Evolutionary conservation across 2,888 invertebrate species (phyloP), one percentile per base, ranked within the genome.

Genomic region (Eubasilissa splendida): DNA sequence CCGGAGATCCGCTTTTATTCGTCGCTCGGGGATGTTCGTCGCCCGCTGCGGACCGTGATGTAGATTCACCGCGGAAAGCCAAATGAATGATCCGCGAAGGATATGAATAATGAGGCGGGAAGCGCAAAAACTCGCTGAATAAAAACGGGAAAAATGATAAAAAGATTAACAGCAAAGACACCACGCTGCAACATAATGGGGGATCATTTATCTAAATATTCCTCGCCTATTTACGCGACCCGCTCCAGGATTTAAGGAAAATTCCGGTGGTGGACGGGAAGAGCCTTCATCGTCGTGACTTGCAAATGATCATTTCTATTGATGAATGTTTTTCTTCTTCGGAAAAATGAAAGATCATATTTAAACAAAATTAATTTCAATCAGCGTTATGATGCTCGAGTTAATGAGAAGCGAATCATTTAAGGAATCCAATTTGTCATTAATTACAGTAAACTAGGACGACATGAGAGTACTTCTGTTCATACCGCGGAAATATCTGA

Each of bases 121-220:
- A 66, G 68, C 14, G 77, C 58, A 81, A 80, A 79, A 73, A 76
- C 58, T 75, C 70, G 70, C 50, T 77, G 80, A 80, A 82, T 75
- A 78, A 83, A 42, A 76, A 78, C 77, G 81, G 75, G 80, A 78
- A 80, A 80, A 80, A 81, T 80, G 83, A 83, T 83, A 83, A 83
- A 82, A 79, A 82, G 83, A 83, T 83, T 83, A 83, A 80, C 80
- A 77, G 77, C 82, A 82, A 80, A 80, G 83, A 83, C 83, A 82
- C 83, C 83, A 56, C 70, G 79, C 58, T 79, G 82, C 80, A 82
- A 52, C 76, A 79, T 80, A 82, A 80, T 82, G 77, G 80, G 59
- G 82, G 80, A 82, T 83, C 83, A 83, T 83, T 83, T 83, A 83
- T 83, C 80, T 83, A 83, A 83, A 83, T 83, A 83, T 83, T 83